Evolutionary conservation across 2,888 invertebrate species (phyloP).

Genomic region (Merodon equestris): DNA sequence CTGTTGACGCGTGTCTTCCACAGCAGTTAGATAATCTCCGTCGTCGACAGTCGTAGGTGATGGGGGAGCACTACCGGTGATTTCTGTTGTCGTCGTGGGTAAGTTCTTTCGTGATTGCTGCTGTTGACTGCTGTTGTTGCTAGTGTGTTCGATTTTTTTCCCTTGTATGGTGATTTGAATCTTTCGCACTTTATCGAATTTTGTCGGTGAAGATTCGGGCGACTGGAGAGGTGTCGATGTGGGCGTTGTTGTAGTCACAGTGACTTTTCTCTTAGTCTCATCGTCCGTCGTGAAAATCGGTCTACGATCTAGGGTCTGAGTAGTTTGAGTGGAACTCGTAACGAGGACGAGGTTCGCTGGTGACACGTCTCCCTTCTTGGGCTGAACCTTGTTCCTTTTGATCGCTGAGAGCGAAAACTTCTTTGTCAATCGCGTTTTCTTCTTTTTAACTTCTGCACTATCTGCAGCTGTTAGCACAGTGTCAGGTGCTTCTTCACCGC

Average conservation of each 20-base stretch:
- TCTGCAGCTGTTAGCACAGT: background rate
- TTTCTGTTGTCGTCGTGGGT: slow-evolving; percentile 73
- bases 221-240: slow-evolving; percentile 57
- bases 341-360: slow-evolving; percentile 29
- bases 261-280: slow-evolving; percentile 44
- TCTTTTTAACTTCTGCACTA: slow-evolving; percentile 68
- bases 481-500: slow-evolving; percentile 68
- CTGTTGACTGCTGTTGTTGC: slow-evolving; percentile 24
- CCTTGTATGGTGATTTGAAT: slow-evolving; percentile 77
- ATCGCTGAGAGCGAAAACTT: slow-evolving; percentile 74
- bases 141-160: slow-evolving; percentile 74
- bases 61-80: slow-evolving; percentile 69
- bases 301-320: slow-evolving; percentile 62
- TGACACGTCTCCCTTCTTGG: slow-evolving; percentile 61
- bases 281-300: slow-evolving; percentile 49
- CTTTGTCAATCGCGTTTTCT: slow-evolving; percentile 74
- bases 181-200: slow-evolving; percentile 71
- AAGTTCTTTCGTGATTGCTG: slow-evolving; percentile 67
- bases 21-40: slow-evolving; percentile 52
- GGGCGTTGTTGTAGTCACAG: slow-evolving; percentile 51
- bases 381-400: slow-evolving; percentile 72
- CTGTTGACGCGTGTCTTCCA: slow-evolving; percentile 35
- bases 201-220: slow-evolving; percentile 60
- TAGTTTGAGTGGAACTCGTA: slow-evolving; percentile 69
- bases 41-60: slow-evolving; percentile 36